Percentiles rank a stretch among this genome's conserved stretches.
These are phyloP conservation scores for Dorcus parallelipipedus DNA, from an alignment of 2,888 invertebrate genomes.

Conservation along the genomic window DNA sequence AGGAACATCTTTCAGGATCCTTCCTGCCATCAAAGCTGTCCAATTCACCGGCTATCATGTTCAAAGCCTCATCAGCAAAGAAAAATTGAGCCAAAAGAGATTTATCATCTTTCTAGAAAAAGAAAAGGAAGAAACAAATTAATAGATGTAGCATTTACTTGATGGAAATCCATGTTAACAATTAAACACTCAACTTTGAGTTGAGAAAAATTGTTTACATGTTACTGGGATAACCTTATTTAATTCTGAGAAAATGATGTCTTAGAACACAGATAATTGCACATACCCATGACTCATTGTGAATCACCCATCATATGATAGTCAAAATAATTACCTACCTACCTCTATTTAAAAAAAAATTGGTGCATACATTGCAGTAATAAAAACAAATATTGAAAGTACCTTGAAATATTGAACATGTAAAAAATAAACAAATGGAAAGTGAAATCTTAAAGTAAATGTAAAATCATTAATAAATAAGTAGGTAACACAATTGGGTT, in stretches of 20 bases:
- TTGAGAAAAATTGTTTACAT: no score
- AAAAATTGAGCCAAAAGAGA: slow-evolving; percentile 94
- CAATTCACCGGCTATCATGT: slow-evolving; percentile 91
- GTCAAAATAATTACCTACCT: no score
- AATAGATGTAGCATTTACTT: no score
- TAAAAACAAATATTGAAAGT: no score
- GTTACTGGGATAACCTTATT: neutral
- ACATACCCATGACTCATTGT: neutral
- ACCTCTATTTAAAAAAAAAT: no score
- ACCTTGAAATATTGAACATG: no score
- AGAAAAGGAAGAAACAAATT: neutral
- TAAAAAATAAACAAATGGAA: neutral
- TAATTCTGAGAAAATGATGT: no score
- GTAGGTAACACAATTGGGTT: neutral
- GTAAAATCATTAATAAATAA: neutral
- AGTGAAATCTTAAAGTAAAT: slow-evolving; percentile 1
- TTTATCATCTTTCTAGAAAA: slow-evolving; percentile 83
- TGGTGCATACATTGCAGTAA: no score
- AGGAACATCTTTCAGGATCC: slow-evolving; percentile 94
- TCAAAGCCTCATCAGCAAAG: slow-evolving; percentile 95
- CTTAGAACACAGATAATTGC: no score
- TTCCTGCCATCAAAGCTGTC: slow-evolving; percentile 99
- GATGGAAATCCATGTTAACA: no score
- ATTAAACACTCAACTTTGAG: no score
- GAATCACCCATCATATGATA: neutral